A percentile compares a stretch with the other conserved stretches of the same genome.
Evolutionary conservation across 2,113 vertebrate species (phyloP).

Genomic region (Ramphastos sulfuratus): DNA sequence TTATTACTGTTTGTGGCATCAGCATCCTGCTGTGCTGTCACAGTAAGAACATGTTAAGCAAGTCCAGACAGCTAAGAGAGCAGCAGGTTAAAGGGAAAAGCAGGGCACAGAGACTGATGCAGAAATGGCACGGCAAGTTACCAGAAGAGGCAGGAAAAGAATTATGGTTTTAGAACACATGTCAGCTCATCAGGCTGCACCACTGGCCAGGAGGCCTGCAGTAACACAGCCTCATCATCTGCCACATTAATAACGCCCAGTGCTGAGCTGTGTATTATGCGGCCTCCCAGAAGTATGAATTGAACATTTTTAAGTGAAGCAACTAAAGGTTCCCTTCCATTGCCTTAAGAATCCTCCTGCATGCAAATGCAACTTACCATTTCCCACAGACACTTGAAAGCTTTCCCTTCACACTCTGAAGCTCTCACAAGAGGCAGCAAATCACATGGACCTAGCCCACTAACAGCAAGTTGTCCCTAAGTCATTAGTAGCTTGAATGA

Average conservation of each 20-base stretch:
- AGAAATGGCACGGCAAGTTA: background rate
- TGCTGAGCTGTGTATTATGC: background rate
- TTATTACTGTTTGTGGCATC: background rate
- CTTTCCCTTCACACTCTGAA: background rate
- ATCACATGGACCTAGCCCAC: background rate
- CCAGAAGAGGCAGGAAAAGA: background rate
- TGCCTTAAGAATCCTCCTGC: background rate
- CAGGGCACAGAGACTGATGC: background rate
- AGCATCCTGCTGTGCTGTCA: background rate
- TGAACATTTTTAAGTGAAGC: background rate
- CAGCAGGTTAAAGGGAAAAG: background rate
- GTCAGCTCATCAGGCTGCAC: background rate
- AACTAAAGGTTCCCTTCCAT: background rate
- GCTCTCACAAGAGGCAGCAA: background rate
- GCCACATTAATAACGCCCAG: background rate
- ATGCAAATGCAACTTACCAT: background rate
- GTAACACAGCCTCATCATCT: background rate
- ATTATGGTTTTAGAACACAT: rapidly evolving
- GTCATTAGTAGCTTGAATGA: background rate
- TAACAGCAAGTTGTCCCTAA: background rate
- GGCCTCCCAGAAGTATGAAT: background rate
- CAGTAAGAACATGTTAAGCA: background rate
- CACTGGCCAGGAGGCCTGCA: background rate
- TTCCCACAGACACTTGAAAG: background rate
- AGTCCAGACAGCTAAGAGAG: background rate